Evolutionary conservation across 2,797 vertebrate species (phyloP).

Genomic region (Takifugu ocellatus): DNA sequence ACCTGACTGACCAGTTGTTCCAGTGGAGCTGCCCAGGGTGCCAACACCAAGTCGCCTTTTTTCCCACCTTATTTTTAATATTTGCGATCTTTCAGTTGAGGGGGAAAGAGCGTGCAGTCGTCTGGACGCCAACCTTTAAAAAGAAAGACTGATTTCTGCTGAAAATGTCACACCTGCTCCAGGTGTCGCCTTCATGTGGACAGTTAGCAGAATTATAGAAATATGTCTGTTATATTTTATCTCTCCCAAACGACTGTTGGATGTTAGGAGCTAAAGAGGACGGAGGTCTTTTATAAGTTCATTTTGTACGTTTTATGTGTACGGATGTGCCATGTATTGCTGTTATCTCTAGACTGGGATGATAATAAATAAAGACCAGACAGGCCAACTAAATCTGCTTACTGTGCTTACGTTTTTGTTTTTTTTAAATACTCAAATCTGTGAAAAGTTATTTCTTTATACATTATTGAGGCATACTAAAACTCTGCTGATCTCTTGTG

Average conservation of each 20-base stretch:
- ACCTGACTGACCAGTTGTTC: not conserved
- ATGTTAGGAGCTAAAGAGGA: slow-evolving; percentile 5
- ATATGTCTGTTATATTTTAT: slow-evolving; percentile 5
- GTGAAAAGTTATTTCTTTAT: too few species aligned
- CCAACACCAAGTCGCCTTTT: not conserved
- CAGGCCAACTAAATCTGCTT: not conserved
- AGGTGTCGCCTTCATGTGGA: too few species aligned
- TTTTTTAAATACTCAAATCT: not conserved
- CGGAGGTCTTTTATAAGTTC: slow-evolving; percentile 6
- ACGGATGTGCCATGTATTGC: slow-evolving; percentile 30
- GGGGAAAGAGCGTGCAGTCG: not conserved
- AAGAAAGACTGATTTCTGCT: not conserved
- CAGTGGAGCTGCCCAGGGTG: not conserved
- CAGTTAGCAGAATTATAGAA: not conserved
- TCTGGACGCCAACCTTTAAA: not conserved
- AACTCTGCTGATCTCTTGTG: too few species aligned
- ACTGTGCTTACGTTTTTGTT: not conserved
- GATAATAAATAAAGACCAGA: slow-evolving; percentile 61
- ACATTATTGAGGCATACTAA: too few species aligned
- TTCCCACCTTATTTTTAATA: too few species aligned
- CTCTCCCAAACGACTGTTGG: slow-evolving; percentile 4
- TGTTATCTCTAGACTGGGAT: slow-evolving; percentile 35
- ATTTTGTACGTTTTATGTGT: slow-evolving; percentile 40
- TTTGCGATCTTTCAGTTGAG: too few species aligned
- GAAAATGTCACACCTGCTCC: not conserved